A percentile compares a stretch with the other conserved stretches of the same genome.
These are phyloP conservation scores for Neuroterus valhalla DNA, from an alignment of 1,140 invertebrate species.

Conservation along the genomic window DNA sequence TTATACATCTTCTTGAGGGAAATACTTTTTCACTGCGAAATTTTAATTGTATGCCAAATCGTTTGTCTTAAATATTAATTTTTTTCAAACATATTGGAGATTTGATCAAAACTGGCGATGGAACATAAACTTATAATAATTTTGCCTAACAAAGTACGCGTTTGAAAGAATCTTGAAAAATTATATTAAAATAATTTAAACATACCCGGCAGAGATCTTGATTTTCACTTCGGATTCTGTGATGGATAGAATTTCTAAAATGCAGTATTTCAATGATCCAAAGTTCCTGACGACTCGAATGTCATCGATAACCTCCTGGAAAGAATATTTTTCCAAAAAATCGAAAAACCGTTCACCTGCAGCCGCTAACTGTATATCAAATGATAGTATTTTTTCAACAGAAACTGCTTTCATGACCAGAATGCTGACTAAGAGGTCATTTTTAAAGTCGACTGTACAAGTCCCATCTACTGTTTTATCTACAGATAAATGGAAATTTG, in stretches of 20 bases:
- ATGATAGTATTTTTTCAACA: slow-evolving; percentile 50
- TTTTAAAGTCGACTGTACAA: slow-evolving; percentile 48
- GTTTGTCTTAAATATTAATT: too few relatives aligned
- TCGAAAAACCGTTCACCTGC: slow-evolving; percentile 38
- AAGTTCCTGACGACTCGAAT: slow-evolving; percentile 50
- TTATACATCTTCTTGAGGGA: too few relatives aligned
- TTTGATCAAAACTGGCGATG: too few relatives aligned
- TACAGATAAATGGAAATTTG: slow-evolving; percentile 47
- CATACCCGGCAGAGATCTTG: slow-evolving; percentile 61
- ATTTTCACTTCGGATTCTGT: slow-evolving; percentile 41
- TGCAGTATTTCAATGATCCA: slow-evolving; percentile 53
- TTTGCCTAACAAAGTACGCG: too few relatives aligned
- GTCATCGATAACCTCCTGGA: slow-evolving; percentile 48
- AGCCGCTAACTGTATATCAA: slow-evolving; percentile 40
- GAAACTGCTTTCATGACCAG: slow-evolving; percentile 62
- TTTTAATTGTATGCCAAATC: too few relatives aligned
- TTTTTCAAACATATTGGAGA: too few relatives aligned
- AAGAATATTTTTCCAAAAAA: slow-evolving; percentile 55
- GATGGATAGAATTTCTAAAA: slow-evolving; percentile 59
- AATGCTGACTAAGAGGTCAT: slow-evolving; percentile 38
- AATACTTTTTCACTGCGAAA: too few relatives aligned
- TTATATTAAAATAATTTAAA: not conserved
- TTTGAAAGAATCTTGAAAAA: not conserved
- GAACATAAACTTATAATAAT: too few relatives aligned
- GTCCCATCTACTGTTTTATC: slow-evolving; percentile 49